Base-by-base conservation (phyloP, 2,797 vertebrate genomes). In the Neomorphus geoffroyi region DNA sequence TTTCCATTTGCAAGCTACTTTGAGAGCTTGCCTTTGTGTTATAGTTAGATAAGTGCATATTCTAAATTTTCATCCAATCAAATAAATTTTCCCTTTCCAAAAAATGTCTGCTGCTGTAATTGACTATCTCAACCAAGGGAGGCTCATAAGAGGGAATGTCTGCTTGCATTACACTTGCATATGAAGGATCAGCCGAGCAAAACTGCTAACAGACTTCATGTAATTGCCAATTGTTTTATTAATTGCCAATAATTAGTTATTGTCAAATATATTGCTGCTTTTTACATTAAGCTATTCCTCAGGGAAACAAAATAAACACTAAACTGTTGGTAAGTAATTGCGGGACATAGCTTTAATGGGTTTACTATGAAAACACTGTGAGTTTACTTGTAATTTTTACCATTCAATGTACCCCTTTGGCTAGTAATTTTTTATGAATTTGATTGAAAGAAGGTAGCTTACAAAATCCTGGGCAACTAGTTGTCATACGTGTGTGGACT, bases 141-240 rank as follows among this genome's bases (percentile, higher is more conserved):
- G 64, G 8, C 30, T 69, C 26, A 6, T 28, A 80, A 32, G 39
- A 46, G 61, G 27, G 30, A 92, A 80, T 45, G 19, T 13, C 18
- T 12, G 1, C 16, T 69, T 92, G 32, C 13, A 56, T 7, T 18
- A 28, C 2, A 2, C 15, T 67, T 62, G 22, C 3, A 5, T 66
- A 30, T 19, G 70, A 94, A 79, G 35, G 51, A 75, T 65, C 7
- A 66, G 11, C 23, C 2, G 0, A 23, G 35, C 21, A 83, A 79
- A 94, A 57, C 24, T 75, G 28, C 39, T 83, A 50, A 33, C 11
- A 11, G 41, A 35, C 77, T 85, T 71, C 6, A 67, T 85, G 67
- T 92, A 86, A 88, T 86, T 90, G 46, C 21, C 45, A 82, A 33
- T 78, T 91, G 41, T 50, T 88, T 90, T 39, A 86, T 91, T 91